Conservation (phyloP, 2,113 vertebrate genomes). For the Butorides virescens region DNA sequence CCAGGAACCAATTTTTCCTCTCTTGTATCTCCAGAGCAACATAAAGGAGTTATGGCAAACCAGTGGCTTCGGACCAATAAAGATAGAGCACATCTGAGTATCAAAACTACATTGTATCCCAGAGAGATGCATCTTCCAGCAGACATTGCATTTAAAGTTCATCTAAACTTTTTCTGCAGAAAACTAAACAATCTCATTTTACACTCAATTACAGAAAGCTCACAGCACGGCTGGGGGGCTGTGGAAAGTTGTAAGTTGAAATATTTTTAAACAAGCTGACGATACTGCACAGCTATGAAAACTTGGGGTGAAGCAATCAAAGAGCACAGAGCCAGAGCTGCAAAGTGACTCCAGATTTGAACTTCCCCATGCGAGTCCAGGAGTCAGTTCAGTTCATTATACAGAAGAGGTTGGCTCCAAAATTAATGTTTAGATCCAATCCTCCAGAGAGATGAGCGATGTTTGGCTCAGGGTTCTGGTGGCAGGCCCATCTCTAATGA, state of each 20-base stretch:
- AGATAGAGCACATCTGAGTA: neutral
- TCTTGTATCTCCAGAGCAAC: neutral
- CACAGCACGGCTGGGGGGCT: neutral
- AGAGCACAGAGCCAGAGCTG: constrained; percentile 26
- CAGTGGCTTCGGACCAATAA: neutral
- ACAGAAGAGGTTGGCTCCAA: constrained; percentile 52
- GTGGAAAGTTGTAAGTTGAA: constrained; percentile 33
- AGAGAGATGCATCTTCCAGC: neutral
- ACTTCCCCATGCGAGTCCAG: neutral
- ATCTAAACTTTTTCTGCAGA: neutral
- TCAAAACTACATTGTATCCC: neutral
- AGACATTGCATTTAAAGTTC: neutral
- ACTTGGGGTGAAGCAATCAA: constrained; percentile 42
- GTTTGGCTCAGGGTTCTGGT: constrained; percentile 52
- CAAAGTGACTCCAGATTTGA: constrained; percentile 61
- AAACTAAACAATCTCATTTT: constrained; percentile 59
- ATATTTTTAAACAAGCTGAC: constrained; percentile 55
- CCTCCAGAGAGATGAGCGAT: constrained; percentile 46
- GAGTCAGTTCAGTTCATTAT: constrained; percentile 55
- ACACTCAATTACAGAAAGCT: constrained; percentile 36
- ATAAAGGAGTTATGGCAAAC: neutral
- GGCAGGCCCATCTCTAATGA: constrained; percentile 51
- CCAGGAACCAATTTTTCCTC: neutral
- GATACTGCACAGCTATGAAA: constrained; percentile 32
- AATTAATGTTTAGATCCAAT: constrained; percentile 55